Percentiles rank a stretch among this genome's conserved stretches.
Evolutionary conservation across 2,888 invertebrate species (phyloP).

Genomic region (Microplitis manilae): DNA sequence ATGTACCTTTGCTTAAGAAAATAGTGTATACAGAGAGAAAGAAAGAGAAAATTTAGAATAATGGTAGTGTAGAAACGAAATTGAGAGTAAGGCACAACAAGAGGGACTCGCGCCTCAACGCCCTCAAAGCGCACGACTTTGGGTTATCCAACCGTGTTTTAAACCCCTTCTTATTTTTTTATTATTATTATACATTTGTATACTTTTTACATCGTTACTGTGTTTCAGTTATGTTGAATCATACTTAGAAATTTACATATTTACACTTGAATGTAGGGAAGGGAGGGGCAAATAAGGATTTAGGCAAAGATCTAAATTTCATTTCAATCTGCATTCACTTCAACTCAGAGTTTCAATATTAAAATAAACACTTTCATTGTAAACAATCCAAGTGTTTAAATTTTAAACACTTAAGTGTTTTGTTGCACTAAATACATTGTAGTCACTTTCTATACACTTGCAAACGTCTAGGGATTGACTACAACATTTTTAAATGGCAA

Average conservation of each 20-base stretch:
- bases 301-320: no score
- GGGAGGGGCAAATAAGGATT: no score
- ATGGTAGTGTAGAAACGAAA: slow-evolving; percentile 6
- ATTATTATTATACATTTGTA: not conserved
- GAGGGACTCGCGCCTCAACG: slow-evolving; percentile 5
- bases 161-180: not conserved
- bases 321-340: no score
- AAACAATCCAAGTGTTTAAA: no score
- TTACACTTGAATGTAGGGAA: not conserved
- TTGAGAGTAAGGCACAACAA: slow-evolving; percentile 4
- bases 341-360: no score
- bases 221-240: not conserved
- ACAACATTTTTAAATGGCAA: no score
- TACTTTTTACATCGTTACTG: not conserved
- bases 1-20: slow-evolving; percentile 33
- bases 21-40: slow-evolving; percentile 43
- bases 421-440: no score
- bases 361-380: no score
- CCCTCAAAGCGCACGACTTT: not conserved
- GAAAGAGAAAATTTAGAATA: slow-evolving; percentile 42
- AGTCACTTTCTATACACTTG: no score
- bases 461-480: no score
- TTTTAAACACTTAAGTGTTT: no score
- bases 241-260: not conserved
- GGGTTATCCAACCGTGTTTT: not conserved